Conservation (phyloP, 1,140 invertebrate species). For the Zaprionus tsacasi region DNA sequence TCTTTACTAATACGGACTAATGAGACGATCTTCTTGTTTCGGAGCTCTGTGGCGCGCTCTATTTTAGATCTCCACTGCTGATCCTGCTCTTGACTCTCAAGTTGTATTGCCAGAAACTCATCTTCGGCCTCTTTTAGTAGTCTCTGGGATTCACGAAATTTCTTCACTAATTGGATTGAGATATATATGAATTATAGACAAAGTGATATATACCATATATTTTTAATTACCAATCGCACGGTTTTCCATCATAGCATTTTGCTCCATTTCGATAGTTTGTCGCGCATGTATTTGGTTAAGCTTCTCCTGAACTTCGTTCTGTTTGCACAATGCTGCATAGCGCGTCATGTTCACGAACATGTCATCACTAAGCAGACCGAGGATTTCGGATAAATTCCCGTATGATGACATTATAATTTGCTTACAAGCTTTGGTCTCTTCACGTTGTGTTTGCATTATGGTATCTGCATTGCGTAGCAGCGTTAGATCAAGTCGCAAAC, state of each 20-base stretch:
- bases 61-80: conserved; percentile 21
- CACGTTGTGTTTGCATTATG: not conserved
- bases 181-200: not conserved
- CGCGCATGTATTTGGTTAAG: not conserved
- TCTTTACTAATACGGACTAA: conserved; percentile 16
- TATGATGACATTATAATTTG: not conserved
- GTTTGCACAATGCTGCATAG: conserved; percentile 2
- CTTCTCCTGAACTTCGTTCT: conserved; percentile 23
- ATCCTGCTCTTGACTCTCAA: not conserved
- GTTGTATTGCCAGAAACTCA: not conserved
- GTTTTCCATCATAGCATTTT: conserved; percentile 8
- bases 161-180: conserved; percentile 8
- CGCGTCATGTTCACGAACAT: conserved; percentile 2
- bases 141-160: conserved; percentile 20
- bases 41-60: conserved; percentile 1
- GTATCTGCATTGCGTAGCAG: not conserved
- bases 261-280: not conserved
- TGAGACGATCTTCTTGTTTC: conserved; percentile 28
- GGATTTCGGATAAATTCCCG: not conserved
- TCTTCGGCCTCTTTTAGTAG: not conserved
- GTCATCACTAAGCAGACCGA: not conserved
- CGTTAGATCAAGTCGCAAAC: conserved; percentile 13
- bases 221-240: conserved; percentile 20
- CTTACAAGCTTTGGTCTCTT: not conserved
- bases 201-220: too few relatives aligned